A percentile compares a stretch with the other conserved stretches of the same genome.
Conservation (phyloP, 2,888 invertebrate genomes). For the Drosophila parthenogenetica region DNA sequence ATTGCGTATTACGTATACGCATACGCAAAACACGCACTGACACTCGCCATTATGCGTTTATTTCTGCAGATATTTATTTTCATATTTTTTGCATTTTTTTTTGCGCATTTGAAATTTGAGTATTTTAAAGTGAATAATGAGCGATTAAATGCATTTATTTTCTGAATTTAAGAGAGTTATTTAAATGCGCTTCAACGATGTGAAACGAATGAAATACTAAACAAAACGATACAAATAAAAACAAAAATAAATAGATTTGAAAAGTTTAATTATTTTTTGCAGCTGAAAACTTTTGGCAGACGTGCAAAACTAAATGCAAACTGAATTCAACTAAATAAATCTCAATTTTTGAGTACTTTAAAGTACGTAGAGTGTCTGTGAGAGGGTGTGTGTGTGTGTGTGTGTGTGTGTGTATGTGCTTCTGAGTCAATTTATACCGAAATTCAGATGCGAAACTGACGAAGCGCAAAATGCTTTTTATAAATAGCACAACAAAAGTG, state of each 20-base stretch:
- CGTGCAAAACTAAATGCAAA: constrained; percentile 3
- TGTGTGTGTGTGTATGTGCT: background rate
- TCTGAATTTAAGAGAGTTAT: background rate
- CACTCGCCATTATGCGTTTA: constrained; percentile 16
- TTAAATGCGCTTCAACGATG: background rate
- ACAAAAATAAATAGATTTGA: background rate
- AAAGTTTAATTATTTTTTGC: constrained; percentile 2
- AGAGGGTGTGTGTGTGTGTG: background rate
- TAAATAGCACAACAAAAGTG: constrained; percentile 57
- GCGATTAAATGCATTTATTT: constrained; percentile 2
- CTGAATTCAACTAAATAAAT: constrained; percentile 31
- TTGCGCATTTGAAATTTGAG: constrained; percentile 1
- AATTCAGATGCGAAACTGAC: constrained; percentile 31
- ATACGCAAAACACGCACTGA: constrained; percentile 1
- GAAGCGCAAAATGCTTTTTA: constrained; percentile 56
- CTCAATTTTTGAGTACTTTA: constrained; percentile 18
- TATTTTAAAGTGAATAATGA: constrained; percentile 5
- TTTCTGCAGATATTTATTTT: background rate
- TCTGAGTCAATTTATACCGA: constrained; percentile 27
- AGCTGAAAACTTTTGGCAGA: background rate
- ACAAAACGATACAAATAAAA: background rate
- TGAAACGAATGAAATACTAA: background rate
- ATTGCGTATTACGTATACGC: constrained; percentile 60
- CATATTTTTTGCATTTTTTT: constrained; percentile 9
- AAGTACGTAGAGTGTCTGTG: background rate